Percentiles rank a stretch among this genome's conserved stretches.
phyloP scores from a whole-genome alignment of 2,797 vertebrate genomes.

The Florisuga fusca region DNA sequence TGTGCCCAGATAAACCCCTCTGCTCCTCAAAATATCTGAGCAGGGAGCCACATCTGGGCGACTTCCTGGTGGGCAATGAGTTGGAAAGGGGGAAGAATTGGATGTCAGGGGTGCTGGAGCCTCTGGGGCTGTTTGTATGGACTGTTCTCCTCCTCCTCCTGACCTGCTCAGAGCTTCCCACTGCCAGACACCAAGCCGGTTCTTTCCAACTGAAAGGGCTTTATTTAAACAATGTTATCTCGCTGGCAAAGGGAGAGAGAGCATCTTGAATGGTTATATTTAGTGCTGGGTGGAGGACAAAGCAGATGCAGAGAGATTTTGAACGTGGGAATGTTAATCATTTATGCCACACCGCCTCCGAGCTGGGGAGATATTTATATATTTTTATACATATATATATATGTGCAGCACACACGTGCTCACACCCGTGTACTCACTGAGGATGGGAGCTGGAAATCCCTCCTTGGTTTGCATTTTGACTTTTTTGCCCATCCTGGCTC shows the following conservation, averaged over 20 bases:
- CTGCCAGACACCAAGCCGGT: background rate
- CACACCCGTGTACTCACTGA: background rate
- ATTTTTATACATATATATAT: background rate
- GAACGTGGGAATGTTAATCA: background rate
- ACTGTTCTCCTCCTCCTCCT: background rate
- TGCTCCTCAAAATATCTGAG: background rate
- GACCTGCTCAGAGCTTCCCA: constrained; percentile 1
- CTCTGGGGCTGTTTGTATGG: background rate
- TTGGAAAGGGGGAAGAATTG: background rate
- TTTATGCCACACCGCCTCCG: background rate
- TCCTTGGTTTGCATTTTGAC: background rate
- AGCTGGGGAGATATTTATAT: rapidly evolving
- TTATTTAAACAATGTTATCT: constrained; percentile 60
- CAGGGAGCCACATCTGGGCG: background rate
- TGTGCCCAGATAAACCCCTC: background rate
- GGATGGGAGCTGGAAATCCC: too few species aligned
- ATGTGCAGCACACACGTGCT: too few species aligned
- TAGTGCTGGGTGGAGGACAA: background rate
- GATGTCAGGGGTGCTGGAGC: background rate
- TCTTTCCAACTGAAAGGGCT: constrained; percentile 67
- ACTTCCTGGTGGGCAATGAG: rapidly evolving
- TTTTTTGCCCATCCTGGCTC: rapidly evolving
- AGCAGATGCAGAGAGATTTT: constrained; percentile 34
- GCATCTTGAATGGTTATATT: constrained; percentile 31
- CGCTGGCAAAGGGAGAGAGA: constrained; percentile 10